phyloP scores from a whole-genome alignment of 2,113 vertebrate species.

The Typhlomys cinereus region DNA sequence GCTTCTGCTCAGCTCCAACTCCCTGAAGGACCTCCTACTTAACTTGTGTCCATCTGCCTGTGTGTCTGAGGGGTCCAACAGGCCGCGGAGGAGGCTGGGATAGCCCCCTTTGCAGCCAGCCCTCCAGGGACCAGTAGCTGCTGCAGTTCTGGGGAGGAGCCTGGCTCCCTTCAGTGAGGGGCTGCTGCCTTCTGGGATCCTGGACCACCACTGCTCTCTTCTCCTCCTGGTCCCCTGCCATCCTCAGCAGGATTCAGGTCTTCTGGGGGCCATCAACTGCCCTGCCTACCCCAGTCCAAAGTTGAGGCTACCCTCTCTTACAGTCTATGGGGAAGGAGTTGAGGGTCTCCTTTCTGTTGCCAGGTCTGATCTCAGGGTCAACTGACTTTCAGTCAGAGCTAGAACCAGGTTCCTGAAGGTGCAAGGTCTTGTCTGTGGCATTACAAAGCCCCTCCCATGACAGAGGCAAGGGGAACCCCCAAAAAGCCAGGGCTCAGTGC shows the following conservation, averaged over 20 bases:
- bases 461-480: background rate
- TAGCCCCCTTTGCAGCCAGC: background rate
- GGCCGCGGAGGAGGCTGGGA: background rate
- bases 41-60: constrained; percentile 11
- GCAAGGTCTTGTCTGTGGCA: background rate
- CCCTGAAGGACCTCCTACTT: background rate
- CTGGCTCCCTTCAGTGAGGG: background rate
- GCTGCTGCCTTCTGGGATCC: background rate
- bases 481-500: background rate
- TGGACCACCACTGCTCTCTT: background rate
- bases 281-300: background rate
- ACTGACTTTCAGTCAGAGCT: background rate
- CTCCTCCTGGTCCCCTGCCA: background rate
- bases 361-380: background rate
- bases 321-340: background rate
- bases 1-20: constrained; percentile 14
- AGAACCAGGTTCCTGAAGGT: background rate
- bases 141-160: background rate
- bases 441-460: background rate
- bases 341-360: background rate
- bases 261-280: background rate
- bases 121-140: background rate
- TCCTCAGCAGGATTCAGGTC: background rate
- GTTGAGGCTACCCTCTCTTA: background rate
- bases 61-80: background rate